Conservation (phyloP, 2,888 invertebrate genomes). For the Apantesis nais region DNA sequence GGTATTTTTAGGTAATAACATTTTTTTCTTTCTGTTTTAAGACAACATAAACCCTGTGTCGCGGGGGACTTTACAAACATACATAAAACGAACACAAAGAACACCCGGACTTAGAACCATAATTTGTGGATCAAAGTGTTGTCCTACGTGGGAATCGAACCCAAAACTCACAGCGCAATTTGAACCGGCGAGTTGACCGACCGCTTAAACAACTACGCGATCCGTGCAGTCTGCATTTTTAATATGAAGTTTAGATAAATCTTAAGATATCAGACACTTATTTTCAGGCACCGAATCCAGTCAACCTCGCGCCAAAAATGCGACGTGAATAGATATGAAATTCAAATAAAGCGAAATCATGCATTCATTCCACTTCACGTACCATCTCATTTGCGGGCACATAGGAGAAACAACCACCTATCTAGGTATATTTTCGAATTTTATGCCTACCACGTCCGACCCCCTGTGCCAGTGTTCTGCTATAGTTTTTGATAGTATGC, state of each 20-base stretch:
- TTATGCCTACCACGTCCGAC: constrained; percentile 76
- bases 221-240: no score
- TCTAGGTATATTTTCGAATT: constrained; percentile 80
- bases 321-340: constrained; percentile 44
- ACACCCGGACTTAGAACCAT: no score
- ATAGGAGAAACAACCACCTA: constrained; percentile 68
- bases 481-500: constrained; percentile 69
- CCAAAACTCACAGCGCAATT: no score
- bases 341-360: constrained; percentile 70
- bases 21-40: no score
- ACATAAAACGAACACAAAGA: no score
- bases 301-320: neutral
- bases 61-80: no score
- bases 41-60: no score
- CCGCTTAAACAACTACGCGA: no score
- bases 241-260: neutral
- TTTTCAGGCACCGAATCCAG: neutral
- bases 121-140: no score
- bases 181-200: no score
- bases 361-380: constrained; percentile 74
- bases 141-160: no score
- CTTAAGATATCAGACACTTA: neutral
- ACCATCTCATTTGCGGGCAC: constrained; percentile 78
- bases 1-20: no score
- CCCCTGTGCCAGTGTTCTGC: constrained; percentile 53